Evolutionary conservation across 2,797 vertebrate species (phyloP), one percentile per base, ranked within the genome.

Genomic region (Peromyscus nudipes): DNA sequence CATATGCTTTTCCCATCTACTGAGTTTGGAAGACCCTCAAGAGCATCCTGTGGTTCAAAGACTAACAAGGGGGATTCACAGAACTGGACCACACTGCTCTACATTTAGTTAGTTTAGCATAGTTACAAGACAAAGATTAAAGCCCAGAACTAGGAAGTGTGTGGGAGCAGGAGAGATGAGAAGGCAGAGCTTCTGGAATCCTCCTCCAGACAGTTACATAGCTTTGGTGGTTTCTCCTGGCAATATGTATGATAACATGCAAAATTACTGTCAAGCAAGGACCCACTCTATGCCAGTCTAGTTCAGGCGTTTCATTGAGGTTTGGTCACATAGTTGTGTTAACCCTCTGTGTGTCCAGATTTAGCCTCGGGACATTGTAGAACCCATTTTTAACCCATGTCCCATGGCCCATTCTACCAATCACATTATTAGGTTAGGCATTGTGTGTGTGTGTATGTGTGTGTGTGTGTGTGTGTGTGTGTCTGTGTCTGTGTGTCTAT

Each of bases 331-430:
- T 2, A 21, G 46, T 27, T 25, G 0, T 14, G 62, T 3, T 27
- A 60, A 60, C 2, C 12, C 1, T n/a, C 21, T 1, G 0, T 19
- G 2, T 16, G 25, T 27, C 31, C 57, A 49, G 55, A 11, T 3
- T 82, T 8, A 37, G 40, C 34, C 31, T 76, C 29, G 21, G 46
- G 40, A 16, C 2, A 25, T 31, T 77, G 16, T 14, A 4, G 7
- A 43, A 19, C 31, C 73, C 27, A 29, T 6, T 57, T 12, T 37
- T 21, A n/a, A 2, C 29, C 40, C 55, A 7, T 1, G 57, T 19
- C 4, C 37, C 71, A 10, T 13, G 14, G 21, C 0, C 0, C 23
- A 21, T 2, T 6, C 0, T 0, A 0, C 13, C 0, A 52, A 34
- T 40, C 14, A 52, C 1, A 12, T 2, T 4, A 16, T 46, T 31